These are phyloP conservation scores for Astatotilapia flaviijosephi DNA, from an alignment of 2,113 vertebrate genomes.

Conservation along the genomic window DNA sequence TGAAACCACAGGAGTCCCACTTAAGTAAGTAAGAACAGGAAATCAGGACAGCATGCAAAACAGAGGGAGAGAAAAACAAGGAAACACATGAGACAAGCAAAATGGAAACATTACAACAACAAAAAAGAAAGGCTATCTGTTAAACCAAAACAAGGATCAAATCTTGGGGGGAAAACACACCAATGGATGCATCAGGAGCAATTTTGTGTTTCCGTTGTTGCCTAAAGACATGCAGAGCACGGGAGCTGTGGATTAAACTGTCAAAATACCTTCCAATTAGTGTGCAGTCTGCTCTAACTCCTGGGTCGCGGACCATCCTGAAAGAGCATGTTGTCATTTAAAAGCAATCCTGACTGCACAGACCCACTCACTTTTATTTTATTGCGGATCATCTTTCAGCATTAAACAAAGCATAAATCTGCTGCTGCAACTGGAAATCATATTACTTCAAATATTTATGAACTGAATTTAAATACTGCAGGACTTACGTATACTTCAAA, in stretches of 20 bases:
- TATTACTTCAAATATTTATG: neutral
- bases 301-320: neutral
- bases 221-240: neutral
- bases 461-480: neutral
- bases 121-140: neutral
- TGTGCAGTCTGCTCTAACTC: neutral
- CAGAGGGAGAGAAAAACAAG: neutral
- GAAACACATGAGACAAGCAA: neutral
- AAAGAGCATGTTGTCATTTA: neutral
- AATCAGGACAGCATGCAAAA: neutral
- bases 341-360: neutral
- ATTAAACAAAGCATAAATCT: neutral
- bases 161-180: rapidly evolving
- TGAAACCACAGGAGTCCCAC: too few relatives aligned
- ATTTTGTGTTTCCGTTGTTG: neutral
- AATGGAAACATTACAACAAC: neutral
- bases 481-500: neutral
- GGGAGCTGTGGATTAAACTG: neutral
- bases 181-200: neutral
- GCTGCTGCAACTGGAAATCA: neutral
- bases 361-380: neutral
- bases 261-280: neutral
- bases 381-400: neutral
- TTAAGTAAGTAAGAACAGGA: neutral
- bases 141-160: neutral